Base-by-base conservation (phyloP, 2,888 invertebrate genomes). In the Ormyrus rosae region DNA sequence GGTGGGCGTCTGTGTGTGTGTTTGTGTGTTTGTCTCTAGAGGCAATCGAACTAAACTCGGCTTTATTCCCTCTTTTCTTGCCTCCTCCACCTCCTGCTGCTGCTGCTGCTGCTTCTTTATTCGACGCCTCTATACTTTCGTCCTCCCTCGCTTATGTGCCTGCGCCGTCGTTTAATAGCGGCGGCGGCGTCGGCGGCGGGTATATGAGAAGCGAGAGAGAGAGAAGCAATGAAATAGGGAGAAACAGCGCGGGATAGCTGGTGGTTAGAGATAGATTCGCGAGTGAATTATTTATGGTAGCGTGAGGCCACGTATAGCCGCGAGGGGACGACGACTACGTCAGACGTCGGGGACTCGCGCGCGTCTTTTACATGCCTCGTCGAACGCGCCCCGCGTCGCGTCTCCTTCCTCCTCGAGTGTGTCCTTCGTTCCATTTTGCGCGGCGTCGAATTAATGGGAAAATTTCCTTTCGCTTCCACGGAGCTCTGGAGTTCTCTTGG, bases 211-310 rank as follows among this genome's bases (percentile, higher is more conserved):
- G 13, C 6, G 64, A 11, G n/a, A n/a, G 53, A 6, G 68, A 11
- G 60, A 13, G 13, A 53, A 64, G 9, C 71, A 77, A 70, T 13
- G 71, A 70, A 34, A 70, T 70, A 71, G 48, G 74, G 84, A 78
- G 81, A 81, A 75, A 74, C 58, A 73, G 69, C 82, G 73, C 48
- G 69, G 71, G 69, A 74, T 81, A 76, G 78, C 80, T 81, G 70
- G 79, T 82, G 83, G 82, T 85, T 84, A 84, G 88, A 88, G 88
- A 89, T 87, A 85, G 88, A 86, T 86, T 85, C 85, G 84, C 84
- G 83, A 82, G 81, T 90, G 88, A 89, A 90, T 90, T 90, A 90
- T 90, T 89, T 85, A 90, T 86, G 85, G 84, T 89, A 84, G 89
- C 89, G 89, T 90, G 70, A 65, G 75, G 60, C 64, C 78, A 78